Conservation (phyloP, 2,797 vertebrate genomes). For the Morelia viridis region DNA sequence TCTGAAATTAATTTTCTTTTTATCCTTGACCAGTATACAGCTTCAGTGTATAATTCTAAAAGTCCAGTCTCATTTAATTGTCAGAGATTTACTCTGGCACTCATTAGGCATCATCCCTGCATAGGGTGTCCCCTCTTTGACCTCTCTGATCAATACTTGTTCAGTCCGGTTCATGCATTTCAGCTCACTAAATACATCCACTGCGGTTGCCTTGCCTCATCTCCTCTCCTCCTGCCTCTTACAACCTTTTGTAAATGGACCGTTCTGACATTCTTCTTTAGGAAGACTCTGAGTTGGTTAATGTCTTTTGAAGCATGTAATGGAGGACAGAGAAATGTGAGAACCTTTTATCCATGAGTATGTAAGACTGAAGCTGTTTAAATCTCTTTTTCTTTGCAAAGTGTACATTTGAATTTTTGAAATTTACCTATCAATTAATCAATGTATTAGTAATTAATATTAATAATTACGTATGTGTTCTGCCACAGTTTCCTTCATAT, state of each 20-base stretch:
- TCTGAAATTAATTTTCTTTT: slow-evolving; percentile 5
- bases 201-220: background rate
- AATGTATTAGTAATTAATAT: slow-evolving; percentile 27
- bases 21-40: background rate
- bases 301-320: slow-evolving; percentile 31
- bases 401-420: background rate
- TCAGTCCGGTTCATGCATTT: slow-evolving; percentile 52
- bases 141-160: slow-evolving; percentile 51
- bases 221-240: background rate
- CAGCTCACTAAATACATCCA: slow-evolving; percentile 25
- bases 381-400: slow-evolving; percentile 46
- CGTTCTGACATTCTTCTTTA: slow-evolving; percentile 14
- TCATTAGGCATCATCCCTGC: slow-evolving; percentile 42
- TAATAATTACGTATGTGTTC: slow-evolving; percentile 46
- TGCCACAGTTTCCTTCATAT: slow-evolving; percentile 47
- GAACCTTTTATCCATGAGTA: slow-evolving; percentile 34
- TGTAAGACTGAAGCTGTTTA: slow-evolving; percentile 9
- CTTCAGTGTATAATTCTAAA: slow-evolving; percentile 24
- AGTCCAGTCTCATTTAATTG: slow-evolving; percentile 7
- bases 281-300: slow-evolving; percentile 7
- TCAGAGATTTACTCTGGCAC: slow-evolving; percentile 4
- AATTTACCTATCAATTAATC: background rate
- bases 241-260: slow-evolving; percentile 20
- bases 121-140: slow-evolving; percentile 46
- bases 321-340: slow-evolving; percentile 20